phyloP scores from a whole-genome alignment of 2,113 vertebrate genomes.

The Clarias gariepinus region DNA sequence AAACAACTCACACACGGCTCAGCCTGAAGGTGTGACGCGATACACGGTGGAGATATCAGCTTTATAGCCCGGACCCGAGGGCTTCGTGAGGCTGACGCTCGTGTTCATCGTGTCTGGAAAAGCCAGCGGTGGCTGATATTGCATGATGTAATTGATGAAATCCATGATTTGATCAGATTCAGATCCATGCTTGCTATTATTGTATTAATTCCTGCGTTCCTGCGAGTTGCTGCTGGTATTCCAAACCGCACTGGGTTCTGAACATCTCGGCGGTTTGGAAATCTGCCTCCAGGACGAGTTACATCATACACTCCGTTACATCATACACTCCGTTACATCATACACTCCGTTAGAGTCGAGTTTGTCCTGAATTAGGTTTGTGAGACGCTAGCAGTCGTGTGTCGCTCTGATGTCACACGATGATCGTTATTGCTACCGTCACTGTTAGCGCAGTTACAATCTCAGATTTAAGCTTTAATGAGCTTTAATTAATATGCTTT shows the following conservation, averaged over 20 bases:
- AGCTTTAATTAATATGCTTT: too few relatives aligned
- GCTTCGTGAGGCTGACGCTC: neutral
- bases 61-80: neutral
- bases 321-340: neutral
- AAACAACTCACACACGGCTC: neutral
- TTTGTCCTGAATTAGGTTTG: neutral
- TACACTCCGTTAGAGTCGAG: neutral
- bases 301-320: neutral
- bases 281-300: neutral
- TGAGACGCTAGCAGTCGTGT: neutral
- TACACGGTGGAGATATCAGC: neutral
- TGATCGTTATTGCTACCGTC: neutral
- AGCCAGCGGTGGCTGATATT: neutral
- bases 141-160: neutral
- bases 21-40: neutral
- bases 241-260: neutral
- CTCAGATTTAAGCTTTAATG: neutral
- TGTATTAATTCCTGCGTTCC: neutral
- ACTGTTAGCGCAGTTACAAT: neutral
- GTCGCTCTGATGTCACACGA: neutral
- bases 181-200: neutral
- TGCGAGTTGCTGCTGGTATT: neutral
- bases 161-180: neutral
- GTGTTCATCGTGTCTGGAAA: neutral
- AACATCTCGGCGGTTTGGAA: neutral